A percentile compares a stretch with the other conserved stretches of the same genome.
Conservation (phyloP, 2,797 vertebrate species). For the Periparus ater region DNA sequence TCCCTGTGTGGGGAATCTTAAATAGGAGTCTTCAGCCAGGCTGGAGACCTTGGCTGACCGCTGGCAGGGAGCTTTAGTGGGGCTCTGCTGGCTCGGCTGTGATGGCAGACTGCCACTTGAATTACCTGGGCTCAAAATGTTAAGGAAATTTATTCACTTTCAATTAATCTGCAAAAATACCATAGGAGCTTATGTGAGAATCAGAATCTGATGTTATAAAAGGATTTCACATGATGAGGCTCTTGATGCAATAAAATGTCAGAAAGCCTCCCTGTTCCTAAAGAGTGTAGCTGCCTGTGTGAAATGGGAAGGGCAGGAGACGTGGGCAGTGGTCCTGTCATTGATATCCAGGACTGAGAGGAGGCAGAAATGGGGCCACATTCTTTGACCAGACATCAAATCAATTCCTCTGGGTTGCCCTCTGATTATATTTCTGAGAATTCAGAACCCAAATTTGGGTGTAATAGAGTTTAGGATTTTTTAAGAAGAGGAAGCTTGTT, state of each 20-base stretch:
- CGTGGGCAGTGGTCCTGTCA: rapidly evolving
- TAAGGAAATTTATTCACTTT: constrained; percentile 18
- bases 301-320: background rate
- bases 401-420: background rate
- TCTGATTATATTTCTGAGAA: background rate
- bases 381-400: background rate
- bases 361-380: background rate
- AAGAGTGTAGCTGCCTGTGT: background rate
- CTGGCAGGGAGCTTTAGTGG: background rate
- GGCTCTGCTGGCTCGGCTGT: background rate
- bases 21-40: background rate
- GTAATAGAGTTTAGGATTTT: background rate
- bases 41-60: background rate
- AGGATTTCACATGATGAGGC: background rate
- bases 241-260: background rate
- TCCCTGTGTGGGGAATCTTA: background rate
- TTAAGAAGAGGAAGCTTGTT: background rate
- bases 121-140: constrained; percentile 16
- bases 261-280: background rate
- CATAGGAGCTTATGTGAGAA: background rate
- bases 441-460: background rate
- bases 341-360: background rate
- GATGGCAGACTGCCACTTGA: background rate
- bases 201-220: constrained; percentile 6
- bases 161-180: constrained; percentile 26